These are phyloP conservation scores for Diloba caeruleocephala DNA, from an alignment of 2,888 invertebrate genomes.

Conservation along the genomic window DNA sequence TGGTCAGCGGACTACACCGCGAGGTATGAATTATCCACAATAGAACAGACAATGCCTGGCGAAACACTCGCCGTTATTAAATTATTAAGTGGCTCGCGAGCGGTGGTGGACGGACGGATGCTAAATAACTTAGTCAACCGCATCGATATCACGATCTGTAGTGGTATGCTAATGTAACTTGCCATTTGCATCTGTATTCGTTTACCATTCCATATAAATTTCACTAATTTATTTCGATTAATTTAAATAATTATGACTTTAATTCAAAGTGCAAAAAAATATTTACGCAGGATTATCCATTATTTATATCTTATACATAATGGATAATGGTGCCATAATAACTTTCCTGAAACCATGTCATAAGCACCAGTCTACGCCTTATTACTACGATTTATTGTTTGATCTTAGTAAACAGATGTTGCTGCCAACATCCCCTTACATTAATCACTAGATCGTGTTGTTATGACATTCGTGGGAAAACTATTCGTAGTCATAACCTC, in stretches of 20 bases:
- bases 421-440: not conserved
- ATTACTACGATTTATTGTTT: not conserved
- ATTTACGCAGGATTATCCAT: too few relatives aligned
- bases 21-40: slow-evolving; percentile 77
- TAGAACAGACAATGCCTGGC: slow-evolving; percentile 65
- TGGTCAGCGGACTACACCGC: slow-evolving; percentile 65
- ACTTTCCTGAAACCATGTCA: not conserved
- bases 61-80: slow-evolving; percentile 76
- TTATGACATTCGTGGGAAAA: not conserved
- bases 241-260: too few relatives aligned
- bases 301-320: too few relatives aligned
- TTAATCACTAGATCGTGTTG: not conserved
- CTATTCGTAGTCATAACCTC: too few relatives aligned
- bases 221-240: not conserved
- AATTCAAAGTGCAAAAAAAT: too few relatives aligned
- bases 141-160: slow-evolving; percentile 29
- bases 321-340: too few relatives aligned
- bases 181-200: slow-evolving; percentile 14
- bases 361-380: not conserved
- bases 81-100: slow-evolving; percentile 75
- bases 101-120: slow-evolving; percentile 50
- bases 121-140: slow-evolving; percentile 45
- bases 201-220: not conserved
- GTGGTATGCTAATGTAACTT: slow-evolving; percentile 24
- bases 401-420: not conserved